Evolutionary conservation across 2,797 vertebrate species (phyloP), one percentile per base, ranked within the genome.

Genomic region (Odontamblyopus lacepedii): DNA sequence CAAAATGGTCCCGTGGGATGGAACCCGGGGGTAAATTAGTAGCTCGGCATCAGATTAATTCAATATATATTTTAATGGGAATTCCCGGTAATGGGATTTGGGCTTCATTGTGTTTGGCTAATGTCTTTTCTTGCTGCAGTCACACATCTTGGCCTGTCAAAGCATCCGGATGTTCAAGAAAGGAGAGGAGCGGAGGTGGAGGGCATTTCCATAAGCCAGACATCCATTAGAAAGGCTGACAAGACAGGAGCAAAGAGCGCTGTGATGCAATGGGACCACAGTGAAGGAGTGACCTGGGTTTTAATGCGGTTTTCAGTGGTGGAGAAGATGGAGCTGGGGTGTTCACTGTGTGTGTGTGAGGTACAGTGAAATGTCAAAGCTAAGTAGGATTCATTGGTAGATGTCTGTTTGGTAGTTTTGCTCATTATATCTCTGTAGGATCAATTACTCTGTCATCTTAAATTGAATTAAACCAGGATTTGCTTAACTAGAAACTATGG

Each of bases 21-120:
- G 72, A 63, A 73, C 71, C 77, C 67, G 53, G 73, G 69, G 62
- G 63, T 57, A 61, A 65, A 63, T 75, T 74, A 67, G 56, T 50
- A 51, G 65, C 77, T 66, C 75, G 71, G 32, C 60, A 78, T 53
- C 65, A 76, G 55, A 76, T 74, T 76, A 70, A 78, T 81, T 63
- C 75, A 83, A 81, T 72, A 5, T 77, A 71, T 53, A 71, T 68
- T 73, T 59, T 76, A 77, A 77, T 56, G 65, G 65, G 63, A 69
- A 55, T 56, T 57, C 60, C 48, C 59, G 63, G 71, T 78, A 80
- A 84, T 84, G 67, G 63, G 73, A 81, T 80, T 83, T 69, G 64
- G 35, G 66, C 67, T 83, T 63, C 38, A 50, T 23, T 30, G 64
- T 72, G 77, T n/a, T 67, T 76, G 61, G 70, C 26, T 84, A 85